Evolutionary conservation across 1,140 invertebrate species (phyloP).

Genomic region (Hypsibius dujardini): DNA sequence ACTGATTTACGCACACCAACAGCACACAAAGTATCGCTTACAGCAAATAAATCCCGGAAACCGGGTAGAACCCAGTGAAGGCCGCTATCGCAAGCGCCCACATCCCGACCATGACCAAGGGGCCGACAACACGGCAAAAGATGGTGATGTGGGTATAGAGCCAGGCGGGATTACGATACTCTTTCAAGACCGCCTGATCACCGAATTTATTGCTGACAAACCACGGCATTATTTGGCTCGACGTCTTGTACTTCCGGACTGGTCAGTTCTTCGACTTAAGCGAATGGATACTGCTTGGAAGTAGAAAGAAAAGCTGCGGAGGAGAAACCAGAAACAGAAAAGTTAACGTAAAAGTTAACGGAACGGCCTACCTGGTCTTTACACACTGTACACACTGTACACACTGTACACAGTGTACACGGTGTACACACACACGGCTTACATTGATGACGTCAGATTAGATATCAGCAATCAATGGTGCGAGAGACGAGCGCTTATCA

Average conservation of each 20-base stretch:
- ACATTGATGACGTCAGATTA: too few species aligned
- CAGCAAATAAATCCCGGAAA: neutral
- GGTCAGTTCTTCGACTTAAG: constrained; percentile 22
- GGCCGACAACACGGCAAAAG: constrained; percentile 8
- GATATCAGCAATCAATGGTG: too few species aligned
- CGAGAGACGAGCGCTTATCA: too few species aligned
- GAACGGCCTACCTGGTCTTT: too few species aligned
- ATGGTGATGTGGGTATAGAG: neutral
- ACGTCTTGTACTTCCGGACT: neutral
- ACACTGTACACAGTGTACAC: too few species aligned
- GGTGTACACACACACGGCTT: too few species aligned
- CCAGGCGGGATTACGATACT: constrained; percentile 7
- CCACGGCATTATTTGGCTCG: neutral
- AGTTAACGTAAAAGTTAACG: too few species aligned
- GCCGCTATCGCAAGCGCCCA: neutral
- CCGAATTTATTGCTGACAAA: neutral
- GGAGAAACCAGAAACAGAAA: too few species aligned
- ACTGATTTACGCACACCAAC: neutral
- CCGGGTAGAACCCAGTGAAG: neutral
- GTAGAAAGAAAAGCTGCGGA: too few species aligned
- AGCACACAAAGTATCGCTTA: neutral
- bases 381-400: too few species aligned
- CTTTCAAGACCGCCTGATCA: constrained; percentile 1
- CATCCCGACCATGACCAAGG: constrained; percentile 1
- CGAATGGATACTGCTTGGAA: too few species aligned